A percentile compares a stretch with the other conserved stretches of the same genome.
phyloP scores from a whole-genome alignment of 2,888 invertebrate genomes.

The Allacma fusca region DNA sequence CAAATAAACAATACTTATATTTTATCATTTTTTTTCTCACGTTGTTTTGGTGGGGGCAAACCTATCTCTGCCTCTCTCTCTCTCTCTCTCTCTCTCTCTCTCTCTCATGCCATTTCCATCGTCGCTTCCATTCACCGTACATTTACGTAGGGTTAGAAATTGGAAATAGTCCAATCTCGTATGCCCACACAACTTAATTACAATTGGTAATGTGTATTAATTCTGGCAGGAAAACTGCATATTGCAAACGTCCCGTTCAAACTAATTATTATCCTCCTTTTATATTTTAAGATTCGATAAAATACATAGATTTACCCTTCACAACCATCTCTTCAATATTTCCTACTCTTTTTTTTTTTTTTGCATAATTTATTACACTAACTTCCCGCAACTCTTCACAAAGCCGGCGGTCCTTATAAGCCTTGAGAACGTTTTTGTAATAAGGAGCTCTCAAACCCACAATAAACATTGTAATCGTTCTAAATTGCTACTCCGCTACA shows the following conservation, averaged over 20 bases:
- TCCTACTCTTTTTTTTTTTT: background rate
- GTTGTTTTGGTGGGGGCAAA: background rate
- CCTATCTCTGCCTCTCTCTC: too few relatives aligned
- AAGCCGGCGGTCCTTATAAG: too few relatives aligned
- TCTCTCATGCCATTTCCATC: background rate
- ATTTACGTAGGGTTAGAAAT: conserved; percentile 33
- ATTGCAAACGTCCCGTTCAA: background rate
- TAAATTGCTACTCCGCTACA: too few relatives aligned
- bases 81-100: background rate
- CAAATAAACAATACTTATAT: conserved; percentile 27
- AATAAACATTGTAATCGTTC: too few relatives aligned
- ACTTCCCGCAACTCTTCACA: too few relatives aligned
- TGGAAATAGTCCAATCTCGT: conserved; percentile 36
- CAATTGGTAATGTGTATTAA: conserved; percentile 28
- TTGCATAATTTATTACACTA: too few relatives aligned
- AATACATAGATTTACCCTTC: background rate
- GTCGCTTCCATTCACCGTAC: conserved; percentile 12
- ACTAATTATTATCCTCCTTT: background rate
- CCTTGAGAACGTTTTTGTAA: too few relatives aligned
- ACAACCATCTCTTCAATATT: background rate
- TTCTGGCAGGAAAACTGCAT: conserved; percentile 10
- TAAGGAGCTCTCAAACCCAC: too few relatives aligned
- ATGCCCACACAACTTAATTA: conserved; percentile 30
- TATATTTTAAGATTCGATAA: background rate
- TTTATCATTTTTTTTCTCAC: background rate